Evolutionary conservation across 2,797 vertebrate species (phyloP).

Genomic region (Amblyraja radiata): DNA sequence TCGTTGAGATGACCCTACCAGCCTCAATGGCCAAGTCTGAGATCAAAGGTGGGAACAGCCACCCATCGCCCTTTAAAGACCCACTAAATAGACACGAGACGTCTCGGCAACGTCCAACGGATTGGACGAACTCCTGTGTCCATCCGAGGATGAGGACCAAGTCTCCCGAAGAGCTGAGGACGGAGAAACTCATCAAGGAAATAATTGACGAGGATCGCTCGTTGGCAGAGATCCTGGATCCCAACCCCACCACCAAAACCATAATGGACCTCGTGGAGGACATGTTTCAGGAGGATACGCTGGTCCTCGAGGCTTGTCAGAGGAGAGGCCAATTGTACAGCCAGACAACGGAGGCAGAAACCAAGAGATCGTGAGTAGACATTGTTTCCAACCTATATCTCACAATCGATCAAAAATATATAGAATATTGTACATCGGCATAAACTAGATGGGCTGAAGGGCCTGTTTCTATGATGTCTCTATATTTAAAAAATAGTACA

Average conservation of each 20-base stretch:
- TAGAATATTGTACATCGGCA: too few species aligned
- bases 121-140: constrained; percentile 42
- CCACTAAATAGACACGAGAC: neutral
- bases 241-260: constrained; percentile 67
- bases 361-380: neutral
- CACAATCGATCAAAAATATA: too few species aligned
- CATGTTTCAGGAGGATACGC: constrained; percentile 71
- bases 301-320: constrained; percentile 72
- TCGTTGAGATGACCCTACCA: neutral
- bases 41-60: neutral
- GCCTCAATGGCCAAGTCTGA: neutral
- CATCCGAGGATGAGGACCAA: constrained; percentile 40
- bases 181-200: constrained; percentile 67
- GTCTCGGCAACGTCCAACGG: constrained; percentile 17
- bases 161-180: constrained; percentile 47
- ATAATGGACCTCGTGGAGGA: constrained; percentile 82
- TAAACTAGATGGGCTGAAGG: too few species aligned
- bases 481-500: too few species aligned
- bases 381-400: too few species aligned
- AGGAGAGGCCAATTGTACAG: constrained; percentile 62
- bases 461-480: too few species aligned
- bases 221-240: constrained; percentile 65
- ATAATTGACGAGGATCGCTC: constrained; percentile 70
- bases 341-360: constrained; percentile 50
- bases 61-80: neutral